Percentiles rank a stretch among this genome's conserved stretches.
Evolutionary conservation across 2,113 vertebrate species (phyloP).

Genomic region (Hippocampus guttulatus): DNA sequence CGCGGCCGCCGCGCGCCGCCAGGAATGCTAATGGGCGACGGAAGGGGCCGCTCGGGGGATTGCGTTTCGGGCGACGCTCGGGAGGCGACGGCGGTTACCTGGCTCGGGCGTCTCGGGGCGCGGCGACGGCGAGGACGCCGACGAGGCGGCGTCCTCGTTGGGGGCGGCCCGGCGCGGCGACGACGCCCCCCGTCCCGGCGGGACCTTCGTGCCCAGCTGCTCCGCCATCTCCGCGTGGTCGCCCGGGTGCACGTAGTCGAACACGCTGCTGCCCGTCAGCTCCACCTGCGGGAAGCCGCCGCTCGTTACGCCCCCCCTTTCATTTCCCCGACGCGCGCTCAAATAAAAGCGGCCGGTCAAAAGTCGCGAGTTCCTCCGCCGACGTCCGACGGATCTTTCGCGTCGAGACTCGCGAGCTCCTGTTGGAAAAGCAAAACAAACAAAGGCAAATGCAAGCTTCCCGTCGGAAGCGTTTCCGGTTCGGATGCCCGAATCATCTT

Average conservation of each 20-base stretch:
- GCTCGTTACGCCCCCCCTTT: too few relatives aligned
- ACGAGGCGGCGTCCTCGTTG: conserved; percentile 90
- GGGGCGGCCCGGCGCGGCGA: conserved; percentile 83
- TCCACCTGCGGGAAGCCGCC: conserved; percentile 79
- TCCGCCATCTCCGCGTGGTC: conserved; percentile 99
- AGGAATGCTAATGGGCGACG: conserved; percentile 27
- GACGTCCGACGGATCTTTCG: too few relatives aligned
- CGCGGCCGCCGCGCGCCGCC: conserved; percentile 27
- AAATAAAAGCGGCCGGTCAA: too few relatives aligned
- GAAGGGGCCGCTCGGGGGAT: neutral
- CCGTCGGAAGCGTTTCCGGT: too few relatives aligned
- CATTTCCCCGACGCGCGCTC: too few relatives aligned
- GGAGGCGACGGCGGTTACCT: conserved; percentile 73
- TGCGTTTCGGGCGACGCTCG: too few relatives aligned
- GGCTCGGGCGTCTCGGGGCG: conserved; percentile 96
- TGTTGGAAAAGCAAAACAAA: too few relatives aligned
- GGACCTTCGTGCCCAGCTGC: conserved; percentile 98
- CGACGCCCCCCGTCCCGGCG: conserved; percentile 84
- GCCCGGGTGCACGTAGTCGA: conserved; percentile 97
- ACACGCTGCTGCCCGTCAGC: conserved; percentile 97
- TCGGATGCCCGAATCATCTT: too few relatives aligned
- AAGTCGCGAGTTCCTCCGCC: too few relatives aligned
- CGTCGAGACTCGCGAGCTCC: too few relatives aligned
- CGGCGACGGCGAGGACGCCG: conserved; percentile 88
- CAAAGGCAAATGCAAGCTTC: too few relatives aligned